phyloP scores from a whole-genome alignment of 92 coral and sea anemone genomes.

The Actinernus sp. region DNA sequence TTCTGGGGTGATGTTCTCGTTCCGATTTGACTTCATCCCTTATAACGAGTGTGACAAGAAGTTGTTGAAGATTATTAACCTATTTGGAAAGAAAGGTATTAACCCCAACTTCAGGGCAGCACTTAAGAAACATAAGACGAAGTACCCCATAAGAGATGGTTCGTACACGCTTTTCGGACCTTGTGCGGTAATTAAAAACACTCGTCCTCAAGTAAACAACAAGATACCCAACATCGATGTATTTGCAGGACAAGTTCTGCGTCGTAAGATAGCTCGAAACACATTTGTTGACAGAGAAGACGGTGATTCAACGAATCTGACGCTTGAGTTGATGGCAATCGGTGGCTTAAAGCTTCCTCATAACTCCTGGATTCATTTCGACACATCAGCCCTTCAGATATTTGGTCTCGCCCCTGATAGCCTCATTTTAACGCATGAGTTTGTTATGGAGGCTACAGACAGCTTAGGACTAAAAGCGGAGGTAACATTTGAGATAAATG shows the following conservation, averaged over 20 bases:
- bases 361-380: constrained; percentile 60
- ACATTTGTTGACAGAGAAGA: constrained; percentile 79
- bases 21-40: constrained; percentile 74
- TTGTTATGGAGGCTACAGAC: constrained; percentile 71
- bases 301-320: constrained; percentile 67
- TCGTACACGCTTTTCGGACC: constrained; percentile 64
- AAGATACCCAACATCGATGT: constrained; percentile 37
- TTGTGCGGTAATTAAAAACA: constrained; percentile 33
- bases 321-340: constrained; percentile 42
- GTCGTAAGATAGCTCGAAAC: constrained; percentile 34
- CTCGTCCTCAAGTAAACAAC: constrained; percentile 46
- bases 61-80: constrained; percentile 6
- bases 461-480: constrained; percentile 48
- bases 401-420: constrained; percentile 57
- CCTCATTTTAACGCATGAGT: constrained; percentile 40
- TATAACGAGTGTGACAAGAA: constrained; percentile 56
- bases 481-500: constrained; percentile 51
- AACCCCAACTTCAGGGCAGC: constrained; percentile 67
- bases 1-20: constrained; percentile 75
- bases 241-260: constrained; percentile 45
- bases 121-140: constrained; percentile 57
- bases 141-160: constrained; percentile 55
- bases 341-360: constrained; percentile 23
- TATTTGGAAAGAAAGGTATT: constrained; percentile 32
- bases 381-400: constrained; percentile 32